phyloP scores from a whole-genome alignment of 2,888 invertebrate genomes.

The Acrocera orbiculus region DNA sequence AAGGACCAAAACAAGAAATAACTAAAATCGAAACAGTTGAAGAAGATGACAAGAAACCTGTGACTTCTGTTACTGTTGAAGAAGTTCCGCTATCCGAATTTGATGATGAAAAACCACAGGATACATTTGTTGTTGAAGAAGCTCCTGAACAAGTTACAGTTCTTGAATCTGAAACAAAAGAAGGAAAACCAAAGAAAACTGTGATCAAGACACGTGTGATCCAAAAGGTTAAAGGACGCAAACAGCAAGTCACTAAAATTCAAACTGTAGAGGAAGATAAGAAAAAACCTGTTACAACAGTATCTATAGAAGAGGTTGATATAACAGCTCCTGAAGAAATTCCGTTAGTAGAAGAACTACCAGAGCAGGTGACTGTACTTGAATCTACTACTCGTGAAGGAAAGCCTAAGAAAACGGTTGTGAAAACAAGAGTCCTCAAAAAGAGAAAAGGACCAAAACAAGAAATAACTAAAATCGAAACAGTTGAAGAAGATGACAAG shows the following conservation, averaged over 20 bases:
- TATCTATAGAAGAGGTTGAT: slow-evolving; percentile 21
- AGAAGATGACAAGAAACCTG: slow-evolving; percentile 21
- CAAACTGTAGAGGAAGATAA: slow-evolving; percentile 20
- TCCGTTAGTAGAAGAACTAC: slow-evolving; percentile 17
- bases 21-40: slow-evolving; percentile 19
- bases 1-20: slow-evolving; percentile 15
- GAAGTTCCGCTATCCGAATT: slow-evolving; percentile 13
- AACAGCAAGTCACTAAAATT: slow-evolving; percentile 24
- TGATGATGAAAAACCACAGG: slow-evolving; percentile 17
- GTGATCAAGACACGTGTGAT: slow-evolving; percentile 22
- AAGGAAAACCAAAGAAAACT: slow-evolving; percentile 21
- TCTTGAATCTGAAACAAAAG: slow-evolving; percentile 26
- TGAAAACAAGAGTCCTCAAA: slow-evolving; percentile 22
- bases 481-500: slow-evolving; percentile 25
- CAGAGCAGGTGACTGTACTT: slow-evolving; percentile 12
- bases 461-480: slow-evolving; percentile 29
- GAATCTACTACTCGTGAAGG: slow-evolving; percentile 14
- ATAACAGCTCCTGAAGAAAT: not conserved
- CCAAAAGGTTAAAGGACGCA: slow-evolving; percentile 20
- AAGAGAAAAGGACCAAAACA: slow-evolving; percentile 22
- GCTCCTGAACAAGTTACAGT: slow-evolving; percentile 22
- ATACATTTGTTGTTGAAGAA: slow-evolving; percentile 8
- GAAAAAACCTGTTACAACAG: slow-evolving; percentile 22
- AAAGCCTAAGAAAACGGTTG: slow-evolving; percentile 16
- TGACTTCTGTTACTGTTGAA: slow-evolving; percentile 17